phyloP scores from a whole-genome alignment of 2,113 vertebrate species.

The Sapayoa aenigma region DNA sequence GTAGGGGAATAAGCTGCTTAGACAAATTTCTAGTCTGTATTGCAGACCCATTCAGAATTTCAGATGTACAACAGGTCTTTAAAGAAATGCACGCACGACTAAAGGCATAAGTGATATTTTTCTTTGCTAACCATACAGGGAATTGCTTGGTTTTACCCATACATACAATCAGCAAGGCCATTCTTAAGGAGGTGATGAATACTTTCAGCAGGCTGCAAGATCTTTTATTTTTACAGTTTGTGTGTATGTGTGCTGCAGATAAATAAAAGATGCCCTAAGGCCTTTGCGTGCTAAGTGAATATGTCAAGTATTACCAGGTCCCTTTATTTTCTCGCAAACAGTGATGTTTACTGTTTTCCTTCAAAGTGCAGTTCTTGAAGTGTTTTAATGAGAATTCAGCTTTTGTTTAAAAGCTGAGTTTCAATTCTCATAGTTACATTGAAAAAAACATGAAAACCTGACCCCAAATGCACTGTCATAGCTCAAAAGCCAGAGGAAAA shows the following conservation, averaged over 20 bases:
- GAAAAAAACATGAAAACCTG: neutral
- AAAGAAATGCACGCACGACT: neutral
- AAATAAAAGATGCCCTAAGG: neutral
- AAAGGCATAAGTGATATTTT: neutral
- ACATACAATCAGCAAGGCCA: neutral
- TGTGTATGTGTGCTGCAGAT: neutral
- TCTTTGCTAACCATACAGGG: neutral
- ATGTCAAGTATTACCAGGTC: neutral
- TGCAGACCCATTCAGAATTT: neutral
- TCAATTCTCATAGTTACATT: neutral
- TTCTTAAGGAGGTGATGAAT: neutral
- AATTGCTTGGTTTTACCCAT: slow-evolving; percentile 11
- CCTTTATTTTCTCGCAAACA: neutral
- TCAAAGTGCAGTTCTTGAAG: neutral
- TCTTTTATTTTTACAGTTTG: neutral
- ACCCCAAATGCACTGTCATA: neutral
- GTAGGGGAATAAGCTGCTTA: neutral
- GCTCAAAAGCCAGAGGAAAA: neutral
- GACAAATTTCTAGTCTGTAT: neutral
- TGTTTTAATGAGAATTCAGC: neutral
- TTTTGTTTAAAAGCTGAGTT: neutral
- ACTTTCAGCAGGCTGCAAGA: neutral
- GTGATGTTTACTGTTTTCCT: neutral
- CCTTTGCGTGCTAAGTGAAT: neutral
- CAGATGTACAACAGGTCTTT: neutral